Percentiles rank a stretch among this genome's conserved stretches.
phyloP scores from a whole-genome alignment of 2,113 vertebrate species.

The Panthera leo region DNA sequence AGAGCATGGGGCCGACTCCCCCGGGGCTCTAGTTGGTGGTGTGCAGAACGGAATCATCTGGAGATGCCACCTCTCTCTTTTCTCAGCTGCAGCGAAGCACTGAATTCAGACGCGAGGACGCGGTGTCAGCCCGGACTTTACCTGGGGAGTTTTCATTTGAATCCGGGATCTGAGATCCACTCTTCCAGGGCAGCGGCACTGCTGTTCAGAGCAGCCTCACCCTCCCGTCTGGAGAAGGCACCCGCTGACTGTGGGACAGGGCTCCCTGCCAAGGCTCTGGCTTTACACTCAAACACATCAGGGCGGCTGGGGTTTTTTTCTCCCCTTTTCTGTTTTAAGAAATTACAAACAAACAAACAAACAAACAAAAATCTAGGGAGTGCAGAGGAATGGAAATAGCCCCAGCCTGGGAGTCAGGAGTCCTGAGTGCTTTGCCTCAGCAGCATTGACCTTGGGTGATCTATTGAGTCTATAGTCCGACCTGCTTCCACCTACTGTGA shows the following conservation, averaged over 20 bases:
- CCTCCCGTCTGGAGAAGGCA: neutral
- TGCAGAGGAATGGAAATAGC: neutral
- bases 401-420: neutral
- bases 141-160: neutral
- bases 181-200: neutral
- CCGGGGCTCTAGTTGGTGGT: neutral
- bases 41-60: neutral
- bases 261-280: accelerated
- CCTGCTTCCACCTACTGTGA: neutral
- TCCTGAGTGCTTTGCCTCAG: neutral
- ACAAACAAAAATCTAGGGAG: neutral
- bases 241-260: neutral
- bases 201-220: neutral
- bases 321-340: neutral
- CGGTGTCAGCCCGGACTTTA: neutral
- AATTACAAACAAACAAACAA: neutral
- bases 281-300: neutral
- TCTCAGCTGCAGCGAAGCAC: neutral
- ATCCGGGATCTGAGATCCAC: neutral
- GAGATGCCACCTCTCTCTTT: neutral
- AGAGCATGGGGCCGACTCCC: neutral
- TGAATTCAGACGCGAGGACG: neutral
- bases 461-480: neutral
- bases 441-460: neutral
- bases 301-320: too few relatives aligned